Conservation (phyloP, 2,797 vertebrate species). For the Ateles fusciceps region DNA sequence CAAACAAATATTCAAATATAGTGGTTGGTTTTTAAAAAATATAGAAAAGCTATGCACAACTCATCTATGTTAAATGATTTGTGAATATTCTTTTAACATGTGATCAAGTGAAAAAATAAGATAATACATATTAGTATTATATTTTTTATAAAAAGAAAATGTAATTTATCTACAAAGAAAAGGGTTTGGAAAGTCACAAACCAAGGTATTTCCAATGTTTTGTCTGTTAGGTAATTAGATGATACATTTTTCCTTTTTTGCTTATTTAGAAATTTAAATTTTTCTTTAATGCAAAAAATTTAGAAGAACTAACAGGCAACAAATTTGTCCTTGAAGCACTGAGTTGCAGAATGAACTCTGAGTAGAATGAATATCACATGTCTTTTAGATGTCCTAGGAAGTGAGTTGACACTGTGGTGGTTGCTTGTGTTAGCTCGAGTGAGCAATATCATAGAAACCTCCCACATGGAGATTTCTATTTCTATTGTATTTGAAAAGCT, state of each 20-base stretch:
- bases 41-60: background rate
- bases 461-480: background rate
- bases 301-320: background rate
- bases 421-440: background rate
- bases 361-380: background rate
- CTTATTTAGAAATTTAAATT: background rate
- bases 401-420: no score
- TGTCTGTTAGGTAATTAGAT: background rate
- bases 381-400: background rate
- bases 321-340: background rate
- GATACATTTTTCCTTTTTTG: background rate
- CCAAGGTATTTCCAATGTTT: background rate
- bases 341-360: background rate
- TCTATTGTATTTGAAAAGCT: background rate
- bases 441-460: background rate
- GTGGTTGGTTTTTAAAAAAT: background rate
- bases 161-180: background rate
- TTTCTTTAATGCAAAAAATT: background rate
- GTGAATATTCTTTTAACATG: background rate
- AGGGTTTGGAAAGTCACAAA: background rate
- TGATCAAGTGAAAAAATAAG: constrained; percentile 19
- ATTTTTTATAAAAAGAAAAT: constrained; percentile 1
- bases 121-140: background rate
- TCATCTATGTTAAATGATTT: background rate
- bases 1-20: constrained; percentile 10